Evolutionary conservation across 1,140 invertebrate species (phyloP).

Genomic region (Phocides pigmalion): DNA sequence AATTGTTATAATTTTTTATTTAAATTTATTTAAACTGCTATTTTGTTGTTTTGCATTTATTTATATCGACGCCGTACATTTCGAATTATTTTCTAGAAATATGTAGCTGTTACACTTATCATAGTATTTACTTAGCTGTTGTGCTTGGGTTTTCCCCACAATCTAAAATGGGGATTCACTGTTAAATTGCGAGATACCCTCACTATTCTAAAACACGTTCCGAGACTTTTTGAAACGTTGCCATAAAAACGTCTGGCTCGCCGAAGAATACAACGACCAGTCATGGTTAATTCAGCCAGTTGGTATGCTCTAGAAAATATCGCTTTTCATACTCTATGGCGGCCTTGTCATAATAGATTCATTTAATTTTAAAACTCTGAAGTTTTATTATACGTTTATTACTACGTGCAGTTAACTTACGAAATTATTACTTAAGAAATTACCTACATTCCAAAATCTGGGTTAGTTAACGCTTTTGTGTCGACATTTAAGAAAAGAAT

Average conservation of each 20-base stretch:
- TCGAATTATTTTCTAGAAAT: too few species aligned
- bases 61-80: too few species aligned
- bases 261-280: slow-evolving; percentile 23
- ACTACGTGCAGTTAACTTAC: slow-evolving; percentile 11
- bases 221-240: slow-evolving; percentile 12
- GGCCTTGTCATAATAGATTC: slow-evolving; percentile 17
- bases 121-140: too few species aligned
- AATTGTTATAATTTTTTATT: too few species aligned
- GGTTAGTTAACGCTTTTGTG: slow-evolving; percentile 49
- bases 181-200: slow-evolving; percentile 6
- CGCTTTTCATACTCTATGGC: slow-evolving; percentile 15
- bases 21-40: too few species aligned
- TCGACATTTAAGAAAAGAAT: slow-evolving; percentile 40
- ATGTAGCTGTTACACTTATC: too few species aligned
- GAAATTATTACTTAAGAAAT: too few species aligned
- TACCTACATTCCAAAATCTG: slow-evolving; percentile 44
- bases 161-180: neutral
- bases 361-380: slow-evolving; percentile 23
- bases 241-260: slow-evolving; percentile 18
- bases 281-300: slow-evolving; percentile 23
- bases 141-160: neutral
- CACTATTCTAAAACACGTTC: slow-evolving; percentile 6
- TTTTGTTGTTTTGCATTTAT: too few species aligned
- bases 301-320: slow-evolving; percentile 26
- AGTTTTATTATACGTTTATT: slow-evolving; percentile 18